Percentiles rank a stretch among this genome's conserved stretches.
These are phyloP conservation scores for Hesperophylax magnus DNA, from an alignment of 1,140 invertebrate genomes.

Conservation along the genomic window DNA sequence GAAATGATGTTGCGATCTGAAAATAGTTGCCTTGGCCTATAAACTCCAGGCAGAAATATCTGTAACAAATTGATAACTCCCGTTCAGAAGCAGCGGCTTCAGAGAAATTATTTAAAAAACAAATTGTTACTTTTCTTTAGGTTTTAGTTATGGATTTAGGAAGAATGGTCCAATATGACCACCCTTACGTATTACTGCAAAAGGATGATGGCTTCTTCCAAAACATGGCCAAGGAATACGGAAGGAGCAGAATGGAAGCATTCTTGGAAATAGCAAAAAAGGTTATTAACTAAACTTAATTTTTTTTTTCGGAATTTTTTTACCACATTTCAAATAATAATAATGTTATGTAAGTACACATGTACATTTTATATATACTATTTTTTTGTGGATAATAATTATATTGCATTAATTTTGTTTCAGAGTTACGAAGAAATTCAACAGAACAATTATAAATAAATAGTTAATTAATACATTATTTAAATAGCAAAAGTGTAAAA, in stretches of 20 bases:
- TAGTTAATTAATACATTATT: no score
- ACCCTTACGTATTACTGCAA: constrained; percentile 72
- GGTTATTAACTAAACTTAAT: not conserved
- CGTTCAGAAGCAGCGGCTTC: no score
- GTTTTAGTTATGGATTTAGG: constrained; percentile 80
- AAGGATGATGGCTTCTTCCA: constrained; percentile 63
- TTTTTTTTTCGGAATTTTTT: no score
- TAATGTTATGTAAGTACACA: no score
- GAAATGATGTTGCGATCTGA: no score
- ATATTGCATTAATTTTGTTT: not conserved
- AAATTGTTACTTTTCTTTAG: constrained; percentile 52
- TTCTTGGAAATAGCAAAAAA: constrained; percentile 16
- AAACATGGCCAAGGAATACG: constrained; percentile 60
- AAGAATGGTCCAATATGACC: constrained; percentile 68
- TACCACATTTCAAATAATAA: no score
- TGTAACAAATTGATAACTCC: no score
- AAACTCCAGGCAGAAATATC: no score
- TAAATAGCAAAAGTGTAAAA: no score
- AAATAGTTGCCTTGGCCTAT: no score
- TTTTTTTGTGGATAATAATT: not conserved
- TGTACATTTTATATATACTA: not conserved
- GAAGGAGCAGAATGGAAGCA: constrained; percentile 2
- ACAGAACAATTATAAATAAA: not conserved
- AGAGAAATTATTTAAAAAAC: no score
- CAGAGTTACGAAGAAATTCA: constrained; percentile 24